Percentiles rank a stretch among this genome's conserved stretches.
phyloP scores from a whole-genome alignment of 1,140 invertebrate genomes.

The Macrobrachium rosenbergii region DNA sequence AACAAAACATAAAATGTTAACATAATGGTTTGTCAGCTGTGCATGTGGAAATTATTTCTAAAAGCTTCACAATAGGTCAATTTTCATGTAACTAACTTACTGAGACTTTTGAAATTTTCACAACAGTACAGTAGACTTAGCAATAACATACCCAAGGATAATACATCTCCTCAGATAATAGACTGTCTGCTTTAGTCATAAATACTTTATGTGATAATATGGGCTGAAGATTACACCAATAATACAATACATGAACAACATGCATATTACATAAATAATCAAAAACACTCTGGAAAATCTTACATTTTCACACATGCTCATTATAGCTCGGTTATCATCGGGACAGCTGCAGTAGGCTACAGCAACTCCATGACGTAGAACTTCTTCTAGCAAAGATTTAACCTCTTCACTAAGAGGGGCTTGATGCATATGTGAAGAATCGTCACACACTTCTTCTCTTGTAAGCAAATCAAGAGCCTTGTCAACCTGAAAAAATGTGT shows the following conservation, averaged over 20 bases:
- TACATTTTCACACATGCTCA: slow-evolving; percentile 44
- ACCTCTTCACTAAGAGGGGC: neutral
- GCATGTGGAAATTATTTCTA: no score
- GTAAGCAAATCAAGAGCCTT: slow-evolving; percentile 15
- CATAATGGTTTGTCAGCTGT: no score
- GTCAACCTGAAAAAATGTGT: slow-evolving; percentile 13
- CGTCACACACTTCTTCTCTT: slow-evolving; percentile 4
- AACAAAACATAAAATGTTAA: no score
- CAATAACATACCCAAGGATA: no score
- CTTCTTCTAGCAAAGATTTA: slow-evolving; percentile 25
- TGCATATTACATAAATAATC: neutral
- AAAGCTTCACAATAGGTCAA: no score
- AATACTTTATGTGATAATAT: neutral
- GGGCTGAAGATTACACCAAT: no score
- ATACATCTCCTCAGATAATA: no score
- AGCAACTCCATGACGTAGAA: slow-evolving; percentile 33
- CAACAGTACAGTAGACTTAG: no score
- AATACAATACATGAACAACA: neutral
- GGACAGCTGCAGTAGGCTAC: slow-evolving; percentile 35
- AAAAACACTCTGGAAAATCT: no score
- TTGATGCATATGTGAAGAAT: neutral
- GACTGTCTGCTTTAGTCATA: neutral
- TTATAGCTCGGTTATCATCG: slow-evolving; percentile 33
- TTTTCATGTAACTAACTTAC: no score
- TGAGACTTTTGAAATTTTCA: no score